Evolutionary conservation across 2,888 invertebrate genomes (phyloP).

Genomic region (Globia sparganii): DNA sequence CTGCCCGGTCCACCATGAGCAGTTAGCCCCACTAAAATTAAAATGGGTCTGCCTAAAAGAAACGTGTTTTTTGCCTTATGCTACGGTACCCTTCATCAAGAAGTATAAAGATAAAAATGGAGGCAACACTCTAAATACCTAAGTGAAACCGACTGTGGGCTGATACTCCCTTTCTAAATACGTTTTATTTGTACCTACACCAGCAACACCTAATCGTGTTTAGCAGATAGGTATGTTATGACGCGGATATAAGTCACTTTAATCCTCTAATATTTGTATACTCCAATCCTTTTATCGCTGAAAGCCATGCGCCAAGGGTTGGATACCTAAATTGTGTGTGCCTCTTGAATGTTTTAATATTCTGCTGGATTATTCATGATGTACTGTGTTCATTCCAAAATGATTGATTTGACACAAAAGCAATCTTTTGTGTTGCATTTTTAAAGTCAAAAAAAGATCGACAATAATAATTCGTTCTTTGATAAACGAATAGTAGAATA

Average conservation of each 20-base stretch:
- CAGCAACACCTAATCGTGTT: not conserved
- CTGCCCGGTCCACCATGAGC: not conserved
- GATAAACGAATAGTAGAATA: not conserved
- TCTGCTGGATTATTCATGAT: constrained; percentile 21
- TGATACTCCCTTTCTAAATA: no score
- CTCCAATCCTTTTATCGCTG: constrained; percentile 24
- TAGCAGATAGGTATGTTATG: not conserved
- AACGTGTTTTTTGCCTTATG: no score
- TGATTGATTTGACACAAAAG: constrained; percentile 1
- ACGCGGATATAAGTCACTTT: not conserved
- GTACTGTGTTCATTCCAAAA: not conserved
- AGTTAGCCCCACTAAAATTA: no score
- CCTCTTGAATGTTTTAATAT: constrained; percentile 1
- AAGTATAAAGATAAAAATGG: no score
- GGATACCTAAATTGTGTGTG: not conserved
- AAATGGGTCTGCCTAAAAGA: no score
- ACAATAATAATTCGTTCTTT: not conserved
- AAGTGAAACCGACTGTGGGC: no score
- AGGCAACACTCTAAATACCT: no score
- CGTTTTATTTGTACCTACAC: not conserved
- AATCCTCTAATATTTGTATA: constrained; percentile 22
- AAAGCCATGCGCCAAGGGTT: not conserved
- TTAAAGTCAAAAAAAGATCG: not conserved
- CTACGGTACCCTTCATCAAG: no score
- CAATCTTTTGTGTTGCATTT: not conserved